Conservation (phyloP, 1,140 invertebrate genomes). For the Reticulitermes speratus region DNA sequence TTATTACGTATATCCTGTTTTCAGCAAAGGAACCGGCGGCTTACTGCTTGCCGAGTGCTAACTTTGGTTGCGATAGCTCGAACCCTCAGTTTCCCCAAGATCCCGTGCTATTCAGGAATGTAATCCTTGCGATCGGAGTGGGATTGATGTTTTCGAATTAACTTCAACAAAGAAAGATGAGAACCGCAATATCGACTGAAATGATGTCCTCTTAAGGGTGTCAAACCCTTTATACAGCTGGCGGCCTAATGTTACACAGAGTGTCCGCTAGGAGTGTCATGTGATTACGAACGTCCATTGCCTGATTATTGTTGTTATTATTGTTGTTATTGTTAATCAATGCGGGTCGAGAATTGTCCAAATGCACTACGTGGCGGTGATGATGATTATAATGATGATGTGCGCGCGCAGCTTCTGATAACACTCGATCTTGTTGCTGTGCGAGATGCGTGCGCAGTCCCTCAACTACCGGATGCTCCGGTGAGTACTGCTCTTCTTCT, state of each 20-base stretch:
- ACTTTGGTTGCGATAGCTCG: no score
- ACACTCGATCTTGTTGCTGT: slow-evolving; percentile 19
- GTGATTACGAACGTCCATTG: neutral
- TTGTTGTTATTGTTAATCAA: neutral
- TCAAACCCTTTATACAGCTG: neutral
- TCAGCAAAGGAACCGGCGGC: no score
- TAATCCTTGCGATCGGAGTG: no score
- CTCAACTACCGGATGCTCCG: slow-evolving; percentile 45
- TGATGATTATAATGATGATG: neutral
- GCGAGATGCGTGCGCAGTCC: slow-evolving; percentile 45
- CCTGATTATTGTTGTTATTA: neutral
- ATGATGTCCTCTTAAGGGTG: neutral
- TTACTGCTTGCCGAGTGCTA: no score
- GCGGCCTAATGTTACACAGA: neutral
- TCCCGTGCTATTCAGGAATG: no score
- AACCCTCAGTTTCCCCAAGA: no score
- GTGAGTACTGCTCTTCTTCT: slow-evolving; percentile 46
- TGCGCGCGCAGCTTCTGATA: slow-evolving; percentile 1
- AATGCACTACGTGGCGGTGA: neutral
- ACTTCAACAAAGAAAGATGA: no score
- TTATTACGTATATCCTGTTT: no score
- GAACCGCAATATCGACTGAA: neutral
- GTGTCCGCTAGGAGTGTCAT: slow-evolving; percentile 15
- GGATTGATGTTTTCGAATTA: no score
- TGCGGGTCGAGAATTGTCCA: neutral